These are phyloP conservation scores for Anoplophora glabripennis DNA, from an alignment of 1,140 invertebrate genomes.

Conservation along the genomic window DNA sequence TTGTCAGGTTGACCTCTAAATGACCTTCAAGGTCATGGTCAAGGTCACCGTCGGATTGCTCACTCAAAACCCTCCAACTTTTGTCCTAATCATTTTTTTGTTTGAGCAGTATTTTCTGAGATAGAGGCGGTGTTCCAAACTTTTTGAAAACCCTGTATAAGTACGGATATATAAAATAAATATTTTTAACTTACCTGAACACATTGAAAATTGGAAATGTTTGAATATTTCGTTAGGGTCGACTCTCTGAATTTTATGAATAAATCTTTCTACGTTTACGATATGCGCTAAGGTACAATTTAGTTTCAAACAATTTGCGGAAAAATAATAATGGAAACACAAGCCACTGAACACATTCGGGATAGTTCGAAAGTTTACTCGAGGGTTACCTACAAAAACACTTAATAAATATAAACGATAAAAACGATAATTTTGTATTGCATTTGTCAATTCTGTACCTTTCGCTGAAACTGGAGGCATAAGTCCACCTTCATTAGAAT, in stretches of 20 bases:
- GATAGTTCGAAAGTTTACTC: neutral
- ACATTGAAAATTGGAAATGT: neutral
- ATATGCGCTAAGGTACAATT: neutral
- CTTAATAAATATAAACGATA: no score
- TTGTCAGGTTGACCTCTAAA: no score
- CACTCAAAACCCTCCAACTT: no score
- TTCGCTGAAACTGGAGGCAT: no score
- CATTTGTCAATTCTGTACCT: no score
- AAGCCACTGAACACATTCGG: slow-evolving; percentile 1
- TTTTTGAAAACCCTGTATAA: neutral
- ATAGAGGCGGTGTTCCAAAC: neutral
- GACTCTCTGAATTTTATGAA: neutral
- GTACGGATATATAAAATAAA: neutral
- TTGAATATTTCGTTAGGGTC: neutral
- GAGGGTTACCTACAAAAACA: no score
- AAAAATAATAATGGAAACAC: slow-evolving; percentile 3
- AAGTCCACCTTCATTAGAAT: no score
- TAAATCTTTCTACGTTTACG: neutral
- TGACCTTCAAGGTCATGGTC: no score
- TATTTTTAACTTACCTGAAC: slow-evolving; percentile 1
- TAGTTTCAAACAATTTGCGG: neutral
- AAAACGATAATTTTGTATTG: no score
- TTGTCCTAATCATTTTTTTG: no score
- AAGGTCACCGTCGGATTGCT: no score
- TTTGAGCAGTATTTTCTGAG: no score